These are phyloP conservation scores for Rallus crepitans DNA, from an alignment of 2,797 vertebrate species.

Conservation along the genomic window DNA sequence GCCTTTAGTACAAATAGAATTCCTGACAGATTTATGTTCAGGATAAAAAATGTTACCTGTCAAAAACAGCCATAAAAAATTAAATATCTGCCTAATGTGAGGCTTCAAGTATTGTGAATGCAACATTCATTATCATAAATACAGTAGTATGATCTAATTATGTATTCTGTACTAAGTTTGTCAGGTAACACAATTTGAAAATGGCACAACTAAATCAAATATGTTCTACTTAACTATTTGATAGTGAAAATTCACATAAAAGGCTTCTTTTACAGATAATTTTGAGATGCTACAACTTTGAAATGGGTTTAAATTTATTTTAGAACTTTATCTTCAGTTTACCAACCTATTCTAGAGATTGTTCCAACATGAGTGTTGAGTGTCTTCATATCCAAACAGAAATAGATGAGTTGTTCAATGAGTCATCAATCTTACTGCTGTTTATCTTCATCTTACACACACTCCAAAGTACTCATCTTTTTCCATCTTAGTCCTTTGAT, in stretches of 20 bases:
- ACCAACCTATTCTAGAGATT: not conserved
- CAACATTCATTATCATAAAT: conserved; percentile 63
- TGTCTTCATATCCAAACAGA: not conserved
- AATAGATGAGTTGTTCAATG: not conserved
- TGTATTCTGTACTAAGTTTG: conserved; percentile 52
- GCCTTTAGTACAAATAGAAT: conserved; percentile 55
- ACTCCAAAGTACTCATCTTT: not conserved
- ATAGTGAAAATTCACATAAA: conserved; percentile 57
- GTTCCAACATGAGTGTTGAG: not conserved
- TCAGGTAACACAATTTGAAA: conserved; percentile 72
- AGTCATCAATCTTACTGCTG: not conserved
- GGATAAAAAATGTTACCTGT: conserved; percentile 62
- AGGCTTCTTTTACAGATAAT: conserved; percentile 18
- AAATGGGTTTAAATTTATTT: not conserved
- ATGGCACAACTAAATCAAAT: conserved; percentile 62
- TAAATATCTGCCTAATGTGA: conserved; percentile 55
- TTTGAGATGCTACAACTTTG: conserved; percentile 7
- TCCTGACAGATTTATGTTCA: conserved; percentile 54
- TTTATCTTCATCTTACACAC: not conserved
- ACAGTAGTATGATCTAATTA: conserved; percentile 64
- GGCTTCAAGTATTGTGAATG: conserved; percentile 48
- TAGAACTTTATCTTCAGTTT: not conserved
- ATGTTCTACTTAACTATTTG: conserved; percentile 48
- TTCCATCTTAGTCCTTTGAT: not conserved
- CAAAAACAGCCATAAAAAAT: conserved; percentile 68